phyloP scores from a whole-genome alignment of 1,140 invertebrate genomes.

The Homarus americanus region DNA sequence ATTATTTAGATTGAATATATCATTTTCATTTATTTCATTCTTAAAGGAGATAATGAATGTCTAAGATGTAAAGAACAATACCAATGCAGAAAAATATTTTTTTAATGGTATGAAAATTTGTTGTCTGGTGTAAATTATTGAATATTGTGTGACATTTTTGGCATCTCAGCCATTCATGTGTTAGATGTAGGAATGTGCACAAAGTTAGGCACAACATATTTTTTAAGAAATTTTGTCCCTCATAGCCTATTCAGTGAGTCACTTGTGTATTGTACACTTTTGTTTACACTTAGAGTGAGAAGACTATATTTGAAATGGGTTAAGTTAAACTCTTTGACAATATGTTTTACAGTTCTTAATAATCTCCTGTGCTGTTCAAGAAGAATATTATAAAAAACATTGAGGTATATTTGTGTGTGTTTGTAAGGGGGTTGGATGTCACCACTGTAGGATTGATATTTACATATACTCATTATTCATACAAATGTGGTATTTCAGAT shows the following conservation, averaged over 20 bases:
- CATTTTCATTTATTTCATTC: neutral
- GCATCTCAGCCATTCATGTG: neutral
- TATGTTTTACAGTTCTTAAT: too few species aligned
- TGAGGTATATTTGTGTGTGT: neutral
- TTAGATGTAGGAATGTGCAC: conserved; percentile 5
- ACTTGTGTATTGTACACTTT: neutral
- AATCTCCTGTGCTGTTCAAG: neutral
- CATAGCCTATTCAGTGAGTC: neutral
- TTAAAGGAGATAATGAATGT: neutral
- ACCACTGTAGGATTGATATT: too few species aligned
- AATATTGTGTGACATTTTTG: neutral
- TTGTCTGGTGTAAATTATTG: neutral
- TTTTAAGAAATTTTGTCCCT: neutral
- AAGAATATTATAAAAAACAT: neutral
- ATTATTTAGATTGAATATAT: neutral
- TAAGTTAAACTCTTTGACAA: neutral
- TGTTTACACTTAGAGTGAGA: neutral
- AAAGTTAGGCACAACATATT: conserved; percentile 11
- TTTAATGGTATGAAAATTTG: neutral
- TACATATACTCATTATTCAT: too few species aligned
- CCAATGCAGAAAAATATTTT: neutral
- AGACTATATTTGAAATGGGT: neutral
- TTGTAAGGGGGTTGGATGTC: neutral
- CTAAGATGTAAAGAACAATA: neutral
- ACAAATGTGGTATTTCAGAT: too few species aligned